Percentiles rank a stretch among this genome's conserved stretches.
Conservation (phyloP, 2,113 vertebrate genomes). For the Callospermophilus lateralis region DNA sequence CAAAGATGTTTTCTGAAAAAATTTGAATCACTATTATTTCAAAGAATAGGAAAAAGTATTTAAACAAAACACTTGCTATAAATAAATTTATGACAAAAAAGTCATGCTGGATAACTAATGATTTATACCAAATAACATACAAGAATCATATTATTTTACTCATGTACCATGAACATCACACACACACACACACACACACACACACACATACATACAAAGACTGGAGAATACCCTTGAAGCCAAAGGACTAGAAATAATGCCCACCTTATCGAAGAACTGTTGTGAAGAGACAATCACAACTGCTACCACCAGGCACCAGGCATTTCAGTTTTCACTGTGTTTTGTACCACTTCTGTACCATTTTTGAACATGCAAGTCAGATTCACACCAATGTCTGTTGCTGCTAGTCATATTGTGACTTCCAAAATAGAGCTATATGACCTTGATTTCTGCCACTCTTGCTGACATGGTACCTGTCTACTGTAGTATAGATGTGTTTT, state of each 20-base stretch:
- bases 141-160: background rate
- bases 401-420: background rate
- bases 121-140: conserved; percentile 3
- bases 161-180: background rate
- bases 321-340: background rate
- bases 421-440: background rate
- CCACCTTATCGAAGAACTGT: background rate
- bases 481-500: background rate
- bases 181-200: background rate
- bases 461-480: background rate
- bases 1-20: conserved; percentile 43
- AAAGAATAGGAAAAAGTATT: background rate
- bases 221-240: background rate
- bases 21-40: conserved; percentile 34
- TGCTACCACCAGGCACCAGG: background rate
- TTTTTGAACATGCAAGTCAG: background rate
- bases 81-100: background rate
- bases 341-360: conserved; percentile 1
- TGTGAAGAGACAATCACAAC: background rate
- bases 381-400: background rate
- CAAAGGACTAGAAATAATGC: background rate
- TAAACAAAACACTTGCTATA: conserved; percentile 13
- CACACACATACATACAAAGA: background rate
- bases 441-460: background rate
- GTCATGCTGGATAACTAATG: background rate